Conservation (phyloP, 2,888 invertebrate species). For the Drosophila nr. fundita region DNA sequence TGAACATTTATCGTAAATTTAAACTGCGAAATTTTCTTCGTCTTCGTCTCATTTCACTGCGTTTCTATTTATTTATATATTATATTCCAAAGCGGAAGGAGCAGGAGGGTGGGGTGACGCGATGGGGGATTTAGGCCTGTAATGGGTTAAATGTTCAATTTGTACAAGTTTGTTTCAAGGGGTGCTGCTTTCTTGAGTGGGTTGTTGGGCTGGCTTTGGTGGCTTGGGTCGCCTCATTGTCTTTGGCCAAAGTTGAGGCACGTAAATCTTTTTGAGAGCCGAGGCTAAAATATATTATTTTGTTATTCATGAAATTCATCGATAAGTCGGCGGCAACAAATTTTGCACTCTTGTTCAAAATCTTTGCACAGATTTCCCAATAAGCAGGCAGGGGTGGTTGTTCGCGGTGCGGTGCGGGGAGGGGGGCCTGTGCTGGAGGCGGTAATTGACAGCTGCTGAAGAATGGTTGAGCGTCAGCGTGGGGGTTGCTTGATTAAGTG, state of each 20-base stretch:
- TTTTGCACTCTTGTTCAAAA: constrained; percentile 52
- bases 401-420: not conserved
- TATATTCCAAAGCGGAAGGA: constrained; percentile 14
- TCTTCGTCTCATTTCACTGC: constrained; percentile 41
- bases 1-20: constrained; percentile 77
- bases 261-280: constrained; percentile 49
- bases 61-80: constrained; percentile 65
- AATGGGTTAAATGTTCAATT: constrained; percentile 80
- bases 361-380: constrained; percentile 59
- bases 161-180: constrained; percentile 51
- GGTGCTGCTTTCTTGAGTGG: not conserved
- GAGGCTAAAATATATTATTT: constrained; percentile 47
- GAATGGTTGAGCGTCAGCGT: constrained; percentile 17
- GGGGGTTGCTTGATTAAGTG: constrained; percentile 55
- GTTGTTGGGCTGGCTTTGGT: not conserved
- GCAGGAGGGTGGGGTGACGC: not conserved
- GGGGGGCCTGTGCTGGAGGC: constrained; percentile 15
- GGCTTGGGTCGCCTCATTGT: constrained; percentile 47
- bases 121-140: constrained; percentile 16
- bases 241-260: constrained; percentile 42
- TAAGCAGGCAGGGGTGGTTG: not conserved
- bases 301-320: constrained; percentile 78
- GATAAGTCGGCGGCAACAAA: constrained; percentile 73
- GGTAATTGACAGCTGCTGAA: constrained; percentile 59
- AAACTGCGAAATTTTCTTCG: constrained; percentile 60